Conservation (phyloP, 2,888 invertebrate genomes). For the Lomographa bimaculata region DNA sequence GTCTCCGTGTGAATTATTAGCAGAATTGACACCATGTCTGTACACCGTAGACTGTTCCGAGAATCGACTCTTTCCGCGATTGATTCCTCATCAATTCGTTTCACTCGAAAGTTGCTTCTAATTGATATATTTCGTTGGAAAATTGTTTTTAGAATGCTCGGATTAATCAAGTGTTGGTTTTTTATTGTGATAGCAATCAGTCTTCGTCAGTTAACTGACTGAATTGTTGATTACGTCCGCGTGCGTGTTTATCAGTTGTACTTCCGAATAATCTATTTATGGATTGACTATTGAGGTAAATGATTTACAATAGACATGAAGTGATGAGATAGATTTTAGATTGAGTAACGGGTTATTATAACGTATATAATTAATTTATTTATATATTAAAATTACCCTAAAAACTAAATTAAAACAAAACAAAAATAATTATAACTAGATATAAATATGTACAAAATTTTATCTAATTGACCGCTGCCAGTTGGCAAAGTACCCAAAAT, state of each 20-base stretch:
- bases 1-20: no score
- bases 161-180: constrained; percentile 22
- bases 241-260: constrained; percentile 27
- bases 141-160: constrained; percentile 13
- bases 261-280: constrained; percentile 22
- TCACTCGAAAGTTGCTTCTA: constrained; percentile 11
- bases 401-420: no score
- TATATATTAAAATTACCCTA: no score
- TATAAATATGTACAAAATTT: no score
- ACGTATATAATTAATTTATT: no score
- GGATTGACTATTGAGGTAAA: constrained; percentile 11
- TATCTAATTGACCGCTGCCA: no score
- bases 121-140: constrained; percentile 19
- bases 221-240: constrained; percentile 36
- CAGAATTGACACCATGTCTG: no score
- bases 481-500: no score
- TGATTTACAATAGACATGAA: constrained; percentile 11
- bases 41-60: constrained; percentile 48
- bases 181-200: constrained; percentile 29
- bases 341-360: no score
- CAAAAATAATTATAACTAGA: no score
- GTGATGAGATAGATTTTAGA: no score
- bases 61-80: constrained; percentile 50
- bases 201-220: constrained; percentile 25
- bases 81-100: constrained; percentile 38